phyloP scores from a whole-genome alignment of 2,888 invertebrate species.

The Dryobota labecula region DNA sequence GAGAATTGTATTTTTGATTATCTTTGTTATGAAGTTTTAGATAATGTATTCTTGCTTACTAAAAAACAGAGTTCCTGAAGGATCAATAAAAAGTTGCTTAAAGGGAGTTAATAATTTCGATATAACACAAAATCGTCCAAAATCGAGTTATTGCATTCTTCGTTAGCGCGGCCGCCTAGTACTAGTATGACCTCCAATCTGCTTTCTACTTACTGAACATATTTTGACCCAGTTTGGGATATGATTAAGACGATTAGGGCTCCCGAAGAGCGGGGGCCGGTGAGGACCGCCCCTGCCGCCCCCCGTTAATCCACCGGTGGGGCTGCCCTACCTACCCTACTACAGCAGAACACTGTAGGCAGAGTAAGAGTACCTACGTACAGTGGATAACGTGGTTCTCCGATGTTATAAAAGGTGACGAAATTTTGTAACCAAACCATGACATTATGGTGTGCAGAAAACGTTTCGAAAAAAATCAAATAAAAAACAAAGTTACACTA shows the following conservation, averaged over 20 bases:
- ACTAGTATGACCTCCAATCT: too few species aligned
- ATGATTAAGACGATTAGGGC: neutral
- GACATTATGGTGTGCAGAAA: neutral
- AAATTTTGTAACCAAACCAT: neutral
- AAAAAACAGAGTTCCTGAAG: too few species aligned
- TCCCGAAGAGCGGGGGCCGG: neutral
- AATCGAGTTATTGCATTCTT: too few species aligned
- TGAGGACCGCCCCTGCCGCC: too few species aligned
- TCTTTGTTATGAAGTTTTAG: too few species aligned
- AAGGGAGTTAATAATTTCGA: too few species aligned
- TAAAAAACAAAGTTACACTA: slow-evolving; percentile 4
- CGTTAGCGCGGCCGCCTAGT: too few species aligned
- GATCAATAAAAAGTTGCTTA: too few species aligned
- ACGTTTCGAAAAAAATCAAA: neutral
- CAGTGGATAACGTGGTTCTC: neutral
- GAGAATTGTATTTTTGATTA: too few species aligned
- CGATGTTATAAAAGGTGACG: neutral
- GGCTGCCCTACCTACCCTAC: neutral
- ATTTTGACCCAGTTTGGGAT: too few species aligned
- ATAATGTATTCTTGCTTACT: too few species aligned
- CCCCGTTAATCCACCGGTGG: neutral
- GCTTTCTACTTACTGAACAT: neutral
- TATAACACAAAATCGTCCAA: too few species aligned
- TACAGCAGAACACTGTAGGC: neutral
- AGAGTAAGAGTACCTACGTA: neutral